Base-by-base conservation (phyloP, 2,797 vertebrate genomes). In the Percopsis omiscomaycus region DNA sequence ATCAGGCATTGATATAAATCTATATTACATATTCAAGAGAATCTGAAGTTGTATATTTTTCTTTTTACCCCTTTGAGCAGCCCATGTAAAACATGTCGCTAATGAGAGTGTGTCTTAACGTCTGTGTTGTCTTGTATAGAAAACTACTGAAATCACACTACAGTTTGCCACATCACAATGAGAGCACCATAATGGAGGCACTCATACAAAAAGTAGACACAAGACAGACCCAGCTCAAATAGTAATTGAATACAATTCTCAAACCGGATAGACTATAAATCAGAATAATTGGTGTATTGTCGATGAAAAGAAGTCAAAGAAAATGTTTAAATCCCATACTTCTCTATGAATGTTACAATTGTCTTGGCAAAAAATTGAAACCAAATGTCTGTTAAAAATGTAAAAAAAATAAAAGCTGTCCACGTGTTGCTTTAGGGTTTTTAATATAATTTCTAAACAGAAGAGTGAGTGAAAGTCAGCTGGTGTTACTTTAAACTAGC, bases 11-110 rank as follows among this genome's bases (percentile, higher is more conserved):
- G 51, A 51, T 59, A 73, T 45, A 61, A 63, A 67, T 50, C 51
- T 29, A 67, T 72, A 56, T 66, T 76, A 66, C 64, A 74, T 81
- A 55, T 66, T 64, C 42, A 48, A 66, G 56, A 49, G 76, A 65
- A 68, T 64, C 47, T 47, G 13, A 61, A 30, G 15, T 52, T 53
- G 44, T 51, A 14, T 53, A 60, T 44, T 6, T 49, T 55, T 66
- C 52, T 11, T 49, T 22, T 27, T 48, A 45, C 47, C 59, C 27
- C 56, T 51, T 58, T 61, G 51, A 49, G 48, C 54, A 55, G 49
- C 62, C 30, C 11, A 55, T 51, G 59, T 65, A 44, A 42, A 13
- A 27, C 29, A 64, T 16, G 10, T 6, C n/a, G 12, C 12, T 5
- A 51, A 15, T 14, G 22, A 9, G 30, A 64, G 15, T 13, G 22